phyloP scores from a whole-genome alignment of 2,797 vertebrate genomes.

The Dryobates pubescens region DNA sequence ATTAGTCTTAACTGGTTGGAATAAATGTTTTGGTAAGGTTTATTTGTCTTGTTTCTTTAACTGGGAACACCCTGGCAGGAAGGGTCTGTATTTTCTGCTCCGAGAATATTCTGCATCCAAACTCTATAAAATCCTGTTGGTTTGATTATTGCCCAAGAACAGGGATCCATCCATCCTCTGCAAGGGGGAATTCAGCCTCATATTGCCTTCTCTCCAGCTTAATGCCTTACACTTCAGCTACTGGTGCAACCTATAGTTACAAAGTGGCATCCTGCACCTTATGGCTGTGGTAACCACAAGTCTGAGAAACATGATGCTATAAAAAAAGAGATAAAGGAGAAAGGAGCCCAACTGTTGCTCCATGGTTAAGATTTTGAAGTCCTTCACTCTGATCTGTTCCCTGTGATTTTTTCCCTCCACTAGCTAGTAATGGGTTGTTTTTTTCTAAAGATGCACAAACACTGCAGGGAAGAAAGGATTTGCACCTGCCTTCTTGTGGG shows the following conservation, averaged over 20 bases:
- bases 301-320: rapidly evolving
- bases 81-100: neutral
- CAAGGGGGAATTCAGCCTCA: neutral
- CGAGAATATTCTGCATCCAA: neutral
- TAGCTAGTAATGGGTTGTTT: neutral
- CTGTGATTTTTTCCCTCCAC: no score
- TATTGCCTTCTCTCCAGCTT: neutral
- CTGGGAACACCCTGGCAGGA: neutral
- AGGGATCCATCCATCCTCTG: neutral
- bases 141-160: neutral
- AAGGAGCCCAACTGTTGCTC: neutral
- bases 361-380: rapidly evolving
- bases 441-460: neutral
- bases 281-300: neutral
- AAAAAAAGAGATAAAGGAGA: neutral
- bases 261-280: neutral
- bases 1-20: slow-evolving; percentile 70
- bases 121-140: neutral
- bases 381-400: neutral
- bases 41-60: slow-evolving; percentile 58
- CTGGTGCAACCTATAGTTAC: neutral
- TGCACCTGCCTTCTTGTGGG: neutral
- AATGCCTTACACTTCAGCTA: neutral
- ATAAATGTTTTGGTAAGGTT: slow-evolving; percentile 72
- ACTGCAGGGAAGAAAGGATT: neutral